Conservation (phyloP, 2,797 vertebrate genomes). For the Yasuhikotakia modesta region DNA sequence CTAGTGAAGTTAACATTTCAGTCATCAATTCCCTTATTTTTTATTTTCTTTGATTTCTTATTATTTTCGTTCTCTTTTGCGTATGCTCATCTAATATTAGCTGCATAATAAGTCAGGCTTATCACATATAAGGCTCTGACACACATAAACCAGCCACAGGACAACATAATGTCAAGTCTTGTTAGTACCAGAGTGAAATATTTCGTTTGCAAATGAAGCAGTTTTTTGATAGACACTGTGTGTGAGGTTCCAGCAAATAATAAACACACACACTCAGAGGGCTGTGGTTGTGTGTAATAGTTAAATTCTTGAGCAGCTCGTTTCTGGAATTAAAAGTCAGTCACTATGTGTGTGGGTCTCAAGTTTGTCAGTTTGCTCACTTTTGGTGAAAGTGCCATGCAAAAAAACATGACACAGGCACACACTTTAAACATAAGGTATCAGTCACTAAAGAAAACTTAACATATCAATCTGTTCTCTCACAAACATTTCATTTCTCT, state of each 20-base stretch:
- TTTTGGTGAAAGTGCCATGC: no score
- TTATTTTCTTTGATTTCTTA: no score
- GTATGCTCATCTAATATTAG: no score
- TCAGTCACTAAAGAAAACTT: no score
- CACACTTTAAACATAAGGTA: no score
- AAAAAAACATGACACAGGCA: no score
- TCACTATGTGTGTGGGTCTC: no score
- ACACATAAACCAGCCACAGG: neutral
- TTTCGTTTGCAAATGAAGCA: conserved; percentile 58
- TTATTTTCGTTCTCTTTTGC: no score
- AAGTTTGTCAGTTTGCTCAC: no score
- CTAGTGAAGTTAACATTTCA: neutral
- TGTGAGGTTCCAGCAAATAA: conserved; percentile 15
- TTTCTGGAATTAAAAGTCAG: neutral
- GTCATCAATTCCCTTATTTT: no score
- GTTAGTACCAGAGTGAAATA: conserved; percentile 48
- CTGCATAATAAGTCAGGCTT: neutral
- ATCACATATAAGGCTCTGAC: neutral
- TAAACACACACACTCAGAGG: conserved; percentile 38
- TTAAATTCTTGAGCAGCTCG: neutral
- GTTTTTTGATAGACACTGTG: conserved; percentile 47
- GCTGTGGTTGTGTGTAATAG: neutral
- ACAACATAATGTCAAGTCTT: neutral
- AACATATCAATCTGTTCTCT: no score
- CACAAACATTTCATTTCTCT: no score